Evolutionary conservation across 2,888 invertebrate species (phyloP).

Genomic region (Philhelius pedissequus): DNA sequence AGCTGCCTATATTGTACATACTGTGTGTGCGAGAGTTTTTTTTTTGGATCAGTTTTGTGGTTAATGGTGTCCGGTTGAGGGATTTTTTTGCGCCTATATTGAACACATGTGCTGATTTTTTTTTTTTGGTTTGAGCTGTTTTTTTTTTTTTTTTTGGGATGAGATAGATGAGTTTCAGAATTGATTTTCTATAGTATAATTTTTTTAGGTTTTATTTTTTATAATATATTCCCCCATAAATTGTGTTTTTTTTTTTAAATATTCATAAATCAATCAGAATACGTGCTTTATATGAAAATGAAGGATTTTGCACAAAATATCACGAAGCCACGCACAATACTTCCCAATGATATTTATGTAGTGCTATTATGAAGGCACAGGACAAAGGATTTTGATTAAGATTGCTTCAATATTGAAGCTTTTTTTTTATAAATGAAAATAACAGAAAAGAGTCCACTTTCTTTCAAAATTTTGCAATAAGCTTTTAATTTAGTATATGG

Average conservation of each 20-base stretch:
- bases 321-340: background rate
- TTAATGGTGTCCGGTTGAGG: slow-evolving; percentile 40
- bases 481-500: too few relatives aligned
- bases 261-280: slow-evolving; percentile 53
- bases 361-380: background rate
- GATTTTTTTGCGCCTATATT: background rate
- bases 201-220: background rate
- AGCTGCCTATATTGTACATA: background rate
- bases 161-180: slow-evolving; percentile 27
- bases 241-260: slow-evolving; percentile 13
- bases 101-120: slow-evolving; percentile 36
- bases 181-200: slow-evolving; percentile 36
- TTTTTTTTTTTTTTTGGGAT: background rate
- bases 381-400: background rate
- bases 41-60: slow-evolving; percentile 3
- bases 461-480: too few relatives aligned
- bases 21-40: background rate
- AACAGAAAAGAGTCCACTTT: too few relatives aligned
- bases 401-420: background rate
- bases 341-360: background rate
- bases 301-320: slow-evolving; percentile 8
- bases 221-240: slow-evolving; percentile 33
- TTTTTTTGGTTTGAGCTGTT: background rate
- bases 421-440: background rate
- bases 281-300: slow-evolving; percentile 53